Base-by-base conservation (phyloP, 2,888 invertebrate genomes). In the Ctena decussata region DNA sequence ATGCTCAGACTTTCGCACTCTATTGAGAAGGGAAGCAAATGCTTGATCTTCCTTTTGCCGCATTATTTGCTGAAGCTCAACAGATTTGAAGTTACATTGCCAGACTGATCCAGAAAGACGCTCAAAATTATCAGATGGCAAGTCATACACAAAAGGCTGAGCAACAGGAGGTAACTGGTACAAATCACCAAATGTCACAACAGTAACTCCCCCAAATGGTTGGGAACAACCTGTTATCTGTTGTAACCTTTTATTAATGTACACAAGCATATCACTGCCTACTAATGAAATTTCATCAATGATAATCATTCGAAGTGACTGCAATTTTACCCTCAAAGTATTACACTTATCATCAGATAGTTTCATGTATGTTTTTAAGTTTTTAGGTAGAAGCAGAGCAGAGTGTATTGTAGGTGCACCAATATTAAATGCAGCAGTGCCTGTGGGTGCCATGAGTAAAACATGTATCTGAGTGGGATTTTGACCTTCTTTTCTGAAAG, bases 251-350 rank as follows among this genome's bases (percentile, higher is more conserved):
- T 76, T 39, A 30, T 69, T 41, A 37, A 80, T 77, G 35, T 53
- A 57, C 32, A 74, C 46, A 15, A 84, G 74, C 15, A n/a, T 11
- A 74, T n/a, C 27, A 24, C 53, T 35, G 18, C 84, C 37, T 18
- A 84, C 77, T 80, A 84, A 80, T 37, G 80, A 84, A 35, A 84
- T 81, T 44, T 84, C 84, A 80, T 84, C 80, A 72, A 84, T 77
- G 30, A 79, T 79, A 5, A 79, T 57, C 12, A 79, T 44, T 12
- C 46, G 11, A 2, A 79, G 32, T 37, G 37, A 24, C 15, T 35
- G 39, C 18, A 79, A 30, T 72, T 79, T 71, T 11, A 32, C 53
- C n/a, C 53, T 53, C 12, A 53, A 46, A 15, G 21, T 37, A 27
- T 77, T 77, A 30, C 72, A 57, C 3, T 27, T 84, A 18, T 18